Evolutionary conservation across 2,888 invertebrate species (phyloP).

Genomic region (Glaucopsyche alexis): DNA sequence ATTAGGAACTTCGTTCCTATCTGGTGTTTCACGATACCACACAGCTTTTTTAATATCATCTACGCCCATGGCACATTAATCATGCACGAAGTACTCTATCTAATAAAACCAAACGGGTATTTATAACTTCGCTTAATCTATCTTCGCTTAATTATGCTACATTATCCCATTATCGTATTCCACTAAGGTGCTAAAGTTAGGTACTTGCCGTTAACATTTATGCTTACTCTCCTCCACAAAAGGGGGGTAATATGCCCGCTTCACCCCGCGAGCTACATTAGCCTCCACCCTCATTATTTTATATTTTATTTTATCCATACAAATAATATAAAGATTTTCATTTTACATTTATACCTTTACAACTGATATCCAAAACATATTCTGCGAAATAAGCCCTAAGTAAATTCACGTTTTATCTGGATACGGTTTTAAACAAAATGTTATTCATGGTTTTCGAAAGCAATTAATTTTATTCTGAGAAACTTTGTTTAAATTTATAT

Average conservation of each 20-base stretch:
- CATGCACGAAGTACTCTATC: neutral
- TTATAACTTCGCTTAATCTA: neutral
- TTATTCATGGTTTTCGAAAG: neutral
- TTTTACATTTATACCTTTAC: neutral
- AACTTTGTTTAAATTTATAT: neutral
- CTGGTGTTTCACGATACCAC: too few species aligned
- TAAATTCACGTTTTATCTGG: constrained; percentile 14
- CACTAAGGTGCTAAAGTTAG: neutral
- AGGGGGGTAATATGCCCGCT: neutral
- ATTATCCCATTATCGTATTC: constrained; percentile 6
- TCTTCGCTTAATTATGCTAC: constrained; percentile 6
- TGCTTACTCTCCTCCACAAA: neutral
- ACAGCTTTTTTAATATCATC: too few species aligned
- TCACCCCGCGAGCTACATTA: neutral
- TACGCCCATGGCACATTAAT: too few species aligned
- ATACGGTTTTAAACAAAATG: neutral
- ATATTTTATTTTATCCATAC: neutral
- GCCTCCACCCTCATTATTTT: neutral
- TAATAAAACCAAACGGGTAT: neutral
- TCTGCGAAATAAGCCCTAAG: neutral
- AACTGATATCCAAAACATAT: neutral
- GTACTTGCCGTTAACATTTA: constrained; percentile 20
- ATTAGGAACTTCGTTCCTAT: too few species aligned
- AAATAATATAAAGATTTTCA: neutral
- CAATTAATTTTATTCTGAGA: neutral